phyloP scores from a whole-genome alignment of 2,797 vertebrate species.

The Salarias fasciatus region DNA sequence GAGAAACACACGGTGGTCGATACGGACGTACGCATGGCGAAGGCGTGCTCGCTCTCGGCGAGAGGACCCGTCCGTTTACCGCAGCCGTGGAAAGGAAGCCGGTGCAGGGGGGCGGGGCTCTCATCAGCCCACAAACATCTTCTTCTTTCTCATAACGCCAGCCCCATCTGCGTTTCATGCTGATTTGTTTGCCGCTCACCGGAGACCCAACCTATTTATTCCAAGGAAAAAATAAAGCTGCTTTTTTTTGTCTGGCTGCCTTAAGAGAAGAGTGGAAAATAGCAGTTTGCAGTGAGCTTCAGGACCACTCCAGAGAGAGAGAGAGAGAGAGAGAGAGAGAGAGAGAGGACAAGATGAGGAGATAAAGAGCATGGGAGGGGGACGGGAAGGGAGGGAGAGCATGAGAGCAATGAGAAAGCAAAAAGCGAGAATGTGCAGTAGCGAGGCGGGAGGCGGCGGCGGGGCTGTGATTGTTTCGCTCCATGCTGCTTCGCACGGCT shows the following conservation, averaged over 20 bases:
- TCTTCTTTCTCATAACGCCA: constrained; percentile 28
- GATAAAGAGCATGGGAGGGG: constrained; percentile 20
- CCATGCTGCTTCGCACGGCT: constrained; percentile 61
- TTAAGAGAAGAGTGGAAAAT: constrained; percentile 6
- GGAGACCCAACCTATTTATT: constrained; percentile 44
- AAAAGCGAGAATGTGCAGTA: constrained; percentile 36
- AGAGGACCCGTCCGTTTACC: constrained; percentile 43
- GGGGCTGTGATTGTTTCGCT: constrained; percentile 65
- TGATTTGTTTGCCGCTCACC: constrained; percentile 48
- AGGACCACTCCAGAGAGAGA: constrained; percentile 5
- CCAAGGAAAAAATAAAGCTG: constrained; percentile 44
- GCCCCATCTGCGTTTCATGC: constrained; percentile 26
- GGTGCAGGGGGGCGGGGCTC: constrained; percentile 4
- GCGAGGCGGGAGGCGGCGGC: constrained; percentile 22
- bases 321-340: constrained; percentile 1
- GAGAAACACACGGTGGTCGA: constrained; percentile 54
- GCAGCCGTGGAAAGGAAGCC: background rate
- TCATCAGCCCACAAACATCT: constrained; percentile 12
- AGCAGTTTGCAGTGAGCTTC: constrained; percentile 14
- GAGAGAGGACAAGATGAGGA: background rate
- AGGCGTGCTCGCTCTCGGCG: constrained; percentile 26
- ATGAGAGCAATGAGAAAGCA: constrained; percentile 16
- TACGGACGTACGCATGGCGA: constrained; percentile 54
- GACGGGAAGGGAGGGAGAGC: constrained; percentile 1
- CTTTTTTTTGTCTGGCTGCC: constrained; percentile 33